Percentiles rank a stretch among this genome's conserved stretches.
Conservation (phyloP, 2,888 invertebrate genomes). For the Phoenoteleia sp. region DNA sequence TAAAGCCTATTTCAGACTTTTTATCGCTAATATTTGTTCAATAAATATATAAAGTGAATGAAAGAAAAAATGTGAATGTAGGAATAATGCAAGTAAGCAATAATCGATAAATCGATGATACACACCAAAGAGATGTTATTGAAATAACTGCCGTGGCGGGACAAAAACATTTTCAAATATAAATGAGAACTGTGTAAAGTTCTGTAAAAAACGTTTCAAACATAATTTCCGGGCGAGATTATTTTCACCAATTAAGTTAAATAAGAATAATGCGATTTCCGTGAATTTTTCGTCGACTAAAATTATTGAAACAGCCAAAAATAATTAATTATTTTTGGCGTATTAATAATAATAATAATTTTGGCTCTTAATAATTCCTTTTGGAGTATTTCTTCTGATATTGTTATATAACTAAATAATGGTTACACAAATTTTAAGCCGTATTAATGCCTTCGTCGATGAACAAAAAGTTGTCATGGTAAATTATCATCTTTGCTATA, state of each 20-base stretch:
- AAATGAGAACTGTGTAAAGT: background rate
- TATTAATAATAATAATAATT: no score
- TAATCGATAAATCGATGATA: constrained; percentile 20
- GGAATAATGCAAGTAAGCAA: constrained; percentile 12
- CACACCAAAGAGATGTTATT: constrained; percentile 9
- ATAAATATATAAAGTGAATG: background rate
- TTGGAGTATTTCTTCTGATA: no score
- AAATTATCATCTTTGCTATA: background rate
- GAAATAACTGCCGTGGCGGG: constrained; percentile 7
- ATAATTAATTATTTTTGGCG: no score
- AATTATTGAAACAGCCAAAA: no score
- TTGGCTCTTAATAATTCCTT: no score
- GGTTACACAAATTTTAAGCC: no score
- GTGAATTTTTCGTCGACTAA: constrained; percentile 2
- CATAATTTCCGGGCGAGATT: background rate
- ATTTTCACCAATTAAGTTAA: background rate
- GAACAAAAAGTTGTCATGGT: no score
- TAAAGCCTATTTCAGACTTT: background rate
- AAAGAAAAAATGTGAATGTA: constrained; percentile 1
- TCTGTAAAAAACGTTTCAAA: background rate
- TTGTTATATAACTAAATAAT: no score
- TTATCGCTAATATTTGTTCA: background rate
- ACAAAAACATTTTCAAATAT: background rate
- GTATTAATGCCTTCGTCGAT: no score
- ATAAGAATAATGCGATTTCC: no score